phyloP scores from a whole-genome alignment of 37 sponge, comb jelly and placozoan species.

The Lycopodina hypogea region DNA sequence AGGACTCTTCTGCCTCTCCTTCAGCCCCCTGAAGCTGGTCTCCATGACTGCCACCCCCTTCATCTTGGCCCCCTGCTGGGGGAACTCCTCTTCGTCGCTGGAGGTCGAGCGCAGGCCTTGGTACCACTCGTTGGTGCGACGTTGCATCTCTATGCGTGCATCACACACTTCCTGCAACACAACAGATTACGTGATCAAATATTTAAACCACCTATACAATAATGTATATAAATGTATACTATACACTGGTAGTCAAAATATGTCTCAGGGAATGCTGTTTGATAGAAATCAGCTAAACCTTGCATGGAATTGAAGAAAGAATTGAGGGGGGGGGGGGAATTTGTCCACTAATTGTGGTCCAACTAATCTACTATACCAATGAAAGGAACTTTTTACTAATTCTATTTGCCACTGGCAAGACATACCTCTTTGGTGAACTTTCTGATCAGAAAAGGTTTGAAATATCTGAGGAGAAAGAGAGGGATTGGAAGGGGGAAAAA shows the following conservation, averaged over 20 bases:
- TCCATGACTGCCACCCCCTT: not conserved
- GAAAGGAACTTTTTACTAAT: too few species aligned
- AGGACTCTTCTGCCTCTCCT: constrained; percentile 2
- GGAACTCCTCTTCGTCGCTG: constrained; percentile 40
- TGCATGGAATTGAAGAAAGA: too few species aligned
- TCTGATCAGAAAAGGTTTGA: constrained; percentile 62
- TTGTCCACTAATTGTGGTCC: too few species aligned
- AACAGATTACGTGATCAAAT: too few species aligned
- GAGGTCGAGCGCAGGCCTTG: constrained; percentile 47
- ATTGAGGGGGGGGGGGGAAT: too few species aligned
- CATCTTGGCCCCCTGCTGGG: not conserved
- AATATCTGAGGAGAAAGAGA: constrained; percentile 40
- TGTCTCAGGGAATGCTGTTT: not conserved
- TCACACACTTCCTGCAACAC: constrained; percentile 64
- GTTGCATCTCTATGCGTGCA: constrained; percentile 75
- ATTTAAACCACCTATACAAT: not conserved
- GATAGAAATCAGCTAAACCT: too few species aligned
- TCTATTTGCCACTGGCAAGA: too few species aligned
- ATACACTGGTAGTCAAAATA: not conserved
- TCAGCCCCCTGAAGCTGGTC: not conserved
- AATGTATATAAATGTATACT: not conserved
- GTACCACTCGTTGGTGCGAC: constrained; percentile 73
- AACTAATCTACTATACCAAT: too few species aligned
- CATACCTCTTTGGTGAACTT: constrained; percentile 56
- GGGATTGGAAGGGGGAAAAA: too few species aligned